A percentile compares a stretch with the other conserved stretches of the same genome.
Conservation (phyloP, 2,888 invertebrate species). For the Vanessa cardui region DNA sequence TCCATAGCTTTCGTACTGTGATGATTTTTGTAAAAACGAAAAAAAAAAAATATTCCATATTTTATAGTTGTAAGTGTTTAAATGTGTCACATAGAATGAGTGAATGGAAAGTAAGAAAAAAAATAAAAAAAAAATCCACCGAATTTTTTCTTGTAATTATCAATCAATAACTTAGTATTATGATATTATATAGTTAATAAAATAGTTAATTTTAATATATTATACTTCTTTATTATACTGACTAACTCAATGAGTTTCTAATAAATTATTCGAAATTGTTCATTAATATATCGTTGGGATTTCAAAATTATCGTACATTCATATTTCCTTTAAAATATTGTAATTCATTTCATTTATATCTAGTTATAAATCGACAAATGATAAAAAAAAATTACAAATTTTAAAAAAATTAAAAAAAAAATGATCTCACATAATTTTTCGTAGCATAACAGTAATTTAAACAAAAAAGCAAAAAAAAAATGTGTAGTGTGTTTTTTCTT, state of each 20-base stretch:
- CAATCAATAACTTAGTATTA: slow-evolving; percentile 37
- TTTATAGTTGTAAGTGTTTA: slow-evolving; percentile 39
- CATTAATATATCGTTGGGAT: slow-evolving; percentile 10
- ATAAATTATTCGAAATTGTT: slow-evolving; percentile 17
- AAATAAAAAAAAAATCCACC: slow-evolving; percentile 53
- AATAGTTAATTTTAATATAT: slow-evolving; percentile 12
- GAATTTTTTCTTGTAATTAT: slow-evolving; percentile 46
- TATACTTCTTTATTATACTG: slow-evolving; percentile 9
- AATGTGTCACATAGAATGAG: slow-evolving; percentile 31
- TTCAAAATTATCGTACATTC: slow-evolving; percentile 9
- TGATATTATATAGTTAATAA: slow-evolving; percentile 22
- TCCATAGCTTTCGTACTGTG: slow-evolving; percentile 56
- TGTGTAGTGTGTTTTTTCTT: slow-evolving; percentile 12
- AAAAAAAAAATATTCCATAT: slow-evolving; percentile 52
- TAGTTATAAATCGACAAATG: slow-evolving; percentile 16
- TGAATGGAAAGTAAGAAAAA: slow-evolving; percentile 27
- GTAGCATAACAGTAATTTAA: slow-evolving; percentile 7
- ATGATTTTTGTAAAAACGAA: slow-evolving; percentile 53
- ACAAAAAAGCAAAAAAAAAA: not conserved
- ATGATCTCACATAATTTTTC: slow-evolving; percentile 64
- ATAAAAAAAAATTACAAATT: slow-evolving; percentile 63
- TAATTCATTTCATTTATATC: slow-evolving; percentile 11
- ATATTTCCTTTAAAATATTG: slow-evolving; percentile 9
- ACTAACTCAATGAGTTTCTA: slow-evolving; percentile 19
- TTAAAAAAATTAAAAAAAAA: slow-evolving; percentile 67